Base-by-base conservation (phyloP, 1,140 invertebrate genomes). In the Drosophila cardini region DNA sequence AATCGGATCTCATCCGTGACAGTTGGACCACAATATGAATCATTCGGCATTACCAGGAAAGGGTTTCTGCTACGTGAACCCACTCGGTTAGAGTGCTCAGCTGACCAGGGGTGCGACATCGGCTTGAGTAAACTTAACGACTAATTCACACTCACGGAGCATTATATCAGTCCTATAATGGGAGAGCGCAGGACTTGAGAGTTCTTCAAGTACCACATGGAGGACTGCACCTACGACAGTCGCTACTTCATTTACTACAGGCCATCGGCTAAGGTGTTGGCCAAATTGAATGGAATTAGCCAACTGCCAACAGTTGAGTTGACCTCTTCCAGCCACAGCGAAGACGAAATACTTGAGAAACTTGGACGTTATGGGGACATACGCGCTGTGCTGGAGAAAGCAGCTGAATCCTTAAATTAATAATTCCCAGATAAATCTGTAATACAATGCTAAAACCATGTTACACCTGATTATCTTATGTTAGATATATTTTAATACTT, bases 191-290 rank as follows among this genome's bases (percentile, higher is more conserved):
- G 42, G 8, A 80, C 90, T 9, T 52, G 53, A 4, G 78, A 76
- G 11, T 90, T 85, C 32, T 48, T 91, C 0, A 89, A 91, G 43
- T 83, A 89, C 16, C 67, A 91, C 13, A 45, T 76, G 11, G 80
- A 86, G n/a, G 53, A 45, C 16, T 55, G 69, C 7, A 81, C 62
- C 57, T 91, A 89, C 11, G 71, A 87, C n/a, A 55, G 56, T 40
- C 73, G 69, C n/a, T 78, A 84, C 18, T 72, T 83, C 2, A 71
- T 91, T n/a, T 91, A 91, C 52, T 91, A 81, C 52, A 74, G 69
- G 26, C 90, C 90, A 10, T 73, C 90, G 0, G 48, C 71, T 0
- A 68, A 60, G 18, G 6, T 84, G 21, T 48, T 42, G 1, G 32
- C 61, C 13, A 45, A 48, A 2, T 9, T 78, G 21, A n/a, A 15